These are phyloP conservation scores for Cheilosia grossa DNA, from an alignment of 2,888 invertebrate genomes.

Conservation along the genomic window DNA sequence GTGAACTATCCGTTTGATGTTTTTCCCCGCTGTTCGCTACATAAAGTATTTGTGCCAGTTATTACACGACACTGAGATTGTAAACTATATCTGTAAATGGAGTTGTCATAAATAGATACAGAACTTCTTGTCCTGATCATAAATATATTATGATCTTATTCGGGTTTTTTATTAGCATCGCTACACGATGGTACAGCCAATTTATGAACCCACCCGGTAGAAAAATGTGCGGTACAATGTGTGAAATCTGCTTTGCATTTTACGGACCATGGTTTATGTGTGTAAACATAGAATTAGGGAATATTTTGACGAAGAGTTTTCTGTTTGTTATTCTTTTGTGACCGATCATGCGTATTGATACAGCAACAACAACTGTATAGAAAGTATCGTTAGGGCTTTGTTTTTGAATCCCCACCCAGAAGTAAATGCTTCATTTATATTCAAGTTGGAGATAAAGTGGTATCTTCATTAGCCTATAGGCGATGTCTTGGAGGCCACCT, in stretches of 20 bases:
- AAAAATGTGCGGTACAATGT: slow-evolving; percentile 16
- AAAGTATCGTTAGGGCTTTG: neutral
- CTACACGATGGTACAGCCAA: slow-evolving; percentile 39
- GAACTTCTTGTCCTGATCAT: slow-evolving; percentile 39
- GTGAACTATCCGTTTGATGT: slow-evolving; percentile 32
- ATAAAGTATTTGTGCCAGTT: slow-evolving; percentile 11
- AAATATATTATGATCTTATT: slow-evolving; percentile 65
- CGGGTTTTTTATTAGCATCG: slow-evolving; percentile 43
- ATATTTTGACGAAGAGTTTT: slow-evolving; percentile 8
- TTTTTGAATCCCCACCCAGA: slow-evolving; percentile 32
- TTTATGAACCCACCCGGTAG: slow-evolving; percentile 23
- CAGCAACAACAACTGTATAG: neutral
- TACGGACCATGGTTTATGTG: slow-evolving; percentile 42
- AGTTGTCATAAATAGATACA: slow-evolving; percentile 18
- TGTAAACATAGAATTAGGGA: slow-evolving; percentile 52
- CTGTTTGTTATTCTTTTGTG: slow-evolving; percentile 14
- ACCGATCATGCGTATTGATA: neutral
- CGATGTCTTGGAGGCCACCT: neutral
- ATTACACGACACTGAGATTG: slow-evolving; percentile 12
- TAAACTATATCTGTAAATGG: slow-evolving; percentile 41
- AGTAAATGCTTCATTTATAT: slow-evolving; percentile 50
- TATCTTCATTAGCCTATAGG: slow-evolving; percentile 30
- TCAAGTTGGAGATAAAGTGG: slow-evolving; percentile 30
- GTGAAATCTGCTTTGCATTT: slow-evolving; percentile 65
- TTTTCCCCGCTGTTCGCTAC: slow-evolving; percentile 11